Percentiles rank a stretch among this genome's conserved stretches.
These are phyloP conservation scores for Hydraecia micacea DNA, from an alignment of 2,888 invertebrate species.

Conservation along the genomic window DNA sequence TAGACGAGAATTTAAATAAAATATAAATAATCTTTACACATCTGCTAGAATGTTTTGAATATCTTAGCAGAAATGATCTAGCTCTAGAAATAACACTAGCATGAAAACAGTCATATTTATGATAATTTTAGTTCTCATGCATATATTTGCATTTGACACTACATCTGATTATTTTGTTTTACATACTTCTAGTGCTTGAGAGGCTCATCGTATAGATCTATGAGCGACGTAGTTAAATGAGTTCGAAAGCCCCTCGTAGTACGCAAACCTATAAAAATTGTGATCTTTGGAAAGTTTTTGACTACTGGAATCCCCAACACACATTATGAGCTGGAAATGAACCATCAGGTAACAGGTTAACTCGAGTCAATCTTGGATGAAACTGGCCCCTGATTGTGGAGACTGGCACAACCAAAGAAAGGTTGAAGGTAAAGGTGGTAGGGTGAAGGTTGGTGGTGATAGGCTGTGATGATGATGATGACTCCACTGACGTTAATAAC, in stretches of 20 bases:
- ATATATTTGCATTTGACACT: conserved; percentile 35
- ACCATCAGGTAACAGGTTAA: not conserved
- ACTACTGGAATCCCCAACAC: not conserved
- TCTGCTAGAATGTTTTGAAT: conserved; percentile 22
- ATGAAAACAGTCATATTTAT: conserved; percentile 27
- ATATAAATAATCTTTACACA: conserved; percentile 26
- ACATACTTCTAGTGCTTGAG: not conserved
- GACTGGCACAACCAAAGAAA: no score
- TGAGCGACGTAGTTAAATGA: not conserved
- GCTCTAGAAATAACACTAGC: conserved; percentile 20
- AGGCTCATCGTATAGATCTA: not conserved
- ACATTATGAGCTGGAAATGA: not conserved
- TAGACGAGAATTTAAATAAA: conserved; percentile 11
- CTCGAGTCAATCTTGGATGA: not conserved
- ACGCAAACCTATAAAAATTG: not conserved
- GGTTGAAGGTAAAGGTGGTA: not conserved
- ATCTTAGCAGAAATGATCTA: conserved; percentile 22
- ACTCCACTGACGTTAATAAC: no score
- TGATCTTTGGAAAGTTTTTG: not conserved
- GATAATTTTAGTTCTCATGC: conserved; percentile 39
- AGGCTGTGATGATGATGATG: not conserved
- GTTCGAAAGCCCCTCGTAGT: not conserved
- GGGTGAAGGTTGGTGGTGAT: no score
- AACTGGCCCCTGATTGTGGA: no score
- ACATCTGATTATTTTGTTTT: conserved; percentile 25